Evolutionary conservation across 2,113 vertebrate species (phyloP).

Genomic region (Castor canadensis): DNA sequence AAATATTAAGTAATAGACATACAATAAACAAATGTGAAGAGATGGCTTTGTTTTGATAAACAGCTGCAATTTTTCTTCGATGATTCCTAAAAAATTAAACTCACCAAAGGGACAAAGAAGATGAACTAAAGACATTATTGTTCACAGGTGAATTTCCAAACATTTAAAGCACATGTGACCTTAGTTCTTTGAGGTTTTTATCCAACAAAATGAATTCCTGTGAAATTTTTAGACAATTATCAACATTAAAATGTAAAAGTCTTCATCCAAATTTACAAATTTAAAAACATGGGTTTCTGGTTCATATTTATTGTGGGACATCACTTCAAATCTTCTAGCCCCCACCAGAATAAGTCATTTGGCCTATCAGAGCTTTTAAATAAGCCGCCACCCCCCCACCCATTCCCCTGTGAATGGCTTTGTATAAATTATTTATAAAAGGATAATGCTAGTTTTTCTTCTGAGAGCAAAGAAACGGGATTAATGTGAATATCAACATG

Average conservation of each 20-base stretch:
- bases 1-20: background rate
- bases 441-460: slow-evolving; percentile 53
- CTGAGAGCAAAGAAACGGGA: slow-evolving; percentile 54
- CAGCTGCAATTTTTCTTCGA: background rate
- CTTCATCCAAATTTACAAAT: background rate
- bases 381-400: background rate
- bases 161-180: background rate
- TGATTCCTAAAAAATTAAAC: background rate
- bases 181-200: background rate
- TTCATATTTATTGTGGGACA: slow-evolving; percentile 16
- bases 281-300: background rate
- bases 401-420: slow-evolving; percentile 25
- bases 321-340: slow-evolving; percentile 11
- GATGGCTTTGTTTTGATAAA: background rate
- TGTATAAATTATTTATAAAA: slow-evolving; percentile 76
- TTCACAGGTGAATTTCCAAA: background rate
- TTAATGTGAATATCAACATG: slow-evolving; percentile 65
- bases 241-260: accelerated
- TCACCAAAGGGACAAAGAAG: background rate
- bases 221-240: background rate
- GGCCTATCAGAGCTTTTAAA: slow-evolving; percentile 36
- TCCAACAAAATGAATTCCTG: background rate
- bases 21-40: background rate
- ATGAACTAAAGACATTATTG: background rate
- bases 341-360: slow-evolving; percentile 39